Evolutionary conservation across 2,888 invertebrate genomes (phyloP), one percentile per base, ranked within the genome.

Genomic region (Dryococelus australis): DNA sequence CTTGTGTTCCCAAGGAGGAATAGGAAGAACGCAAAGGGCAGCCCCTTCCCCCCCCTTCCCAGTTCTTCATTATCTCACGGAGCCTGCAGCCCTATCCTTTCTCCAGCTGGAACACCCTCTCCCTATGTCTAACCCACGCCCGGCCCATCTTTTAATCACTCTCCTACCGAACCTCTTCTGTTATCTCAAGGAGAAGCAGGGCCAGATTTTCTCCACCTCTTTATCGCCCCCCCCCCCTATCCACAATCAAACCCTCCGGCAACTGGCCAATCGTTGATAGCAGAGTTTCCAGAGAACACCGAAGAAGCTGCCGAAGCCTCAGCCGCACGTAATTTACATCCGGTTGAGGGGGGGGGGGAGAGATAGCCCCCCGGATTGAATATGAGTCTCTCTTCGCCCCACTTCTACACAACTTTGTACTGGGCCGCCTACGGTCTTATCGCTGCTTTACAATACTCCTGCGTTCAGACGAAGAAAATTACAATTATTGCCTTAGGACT

Each of bases 131-230:
- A 27, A 26, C 80, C 80, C 83, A 13, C 83, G 35, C 83, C 83
- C 35, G 28, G 24, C 83, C 83, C 43, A 28, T 83, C 83, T 83
- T 83, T 83, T 65, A 65, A 65, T 65, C 65, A 65, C 65, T 65
- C 65, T 65, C 65, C 65, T n/a, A 65, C 65, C 65, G 65, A 65
- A 65, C 6, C 65, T 65, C 65, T 65, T 65, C 65, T 65, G 65
- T 65, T 65, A 65, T 65, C 65, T 65, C 65, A 65, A 65, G 65
- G 65, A 65, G 65, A 65, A 24, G 65, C 65, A 65, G 24, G 65
- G 24, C 65, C 65, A 65, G 65, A 65, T 65, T 65, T 65, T 65
- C 65, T 65, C 65, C 65, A 65, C 65, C 65, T 65, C 65, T 65
- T 65, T 65, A 65, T 65, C 65, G 65, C 20, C 10, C 65, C 65